Evolutionary conservation across 2,797 vertebrate genomes (phyloP), one percentile per base, ranked within the genome.

Genomic region (Lemur catta): DNA sequence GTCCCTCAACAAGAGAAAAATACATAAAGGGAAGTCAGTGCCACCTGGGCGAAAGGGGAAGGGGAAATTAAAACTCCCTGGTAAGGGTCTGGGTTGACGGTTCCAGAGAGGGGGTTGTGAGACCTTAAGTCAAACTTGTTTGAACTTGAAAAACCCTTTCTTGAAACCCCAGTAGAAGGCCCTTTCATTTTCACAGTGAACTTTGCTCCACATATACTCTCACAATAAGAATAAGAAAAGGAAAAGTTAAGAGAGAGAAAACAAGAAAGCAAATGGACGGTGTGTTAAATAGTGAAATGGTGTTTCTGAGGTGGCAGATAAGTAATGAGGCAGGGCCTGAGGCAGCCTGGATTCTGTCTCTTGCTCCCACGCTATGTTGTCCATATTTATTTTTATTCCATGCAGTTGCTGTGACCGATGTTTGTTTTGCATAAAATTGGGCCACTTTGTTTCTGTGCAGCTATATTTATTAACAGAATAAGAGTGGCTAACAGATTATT

Each of bases 61-160:
- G 26, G 55, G 17, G 0, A 13, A 35, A 61, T 33, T 17, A 84
- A n/a, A 76, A 69, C 6, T 57, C 30, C 20, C 79, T 35, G 38
- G 28, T 85, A 74, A 94, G 72, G 75, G 61, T 11, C 46, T 48
- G 30, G 50, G 18, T 33, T 88, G 84, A 46, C 9, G 41, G 55
- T 84, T 96, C 92, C 52, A 43, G 75, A 96, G 50, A 82, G 71
- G n/a, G 30, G 20, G 69, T 88, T 69, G 65, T 69, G 76, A 76
- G 38, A 74, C 63, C 63, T 65, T 41, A 67, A 33, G 18, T 89
- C 85, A 65, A 93, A 79, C 61, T 75, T 65, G 76, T 89, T 95
- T 95, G 50, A 92, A 96, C 84, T 96, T 94, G 94, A 75, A 74
- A 97, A 86, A 67, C 35, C 28, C 75, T 92, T 91, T 87, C 65